Evolutionary conservation across 2,113 vertebrate species (phyloP).

Genomic region (Panthera tigris): DNA sequence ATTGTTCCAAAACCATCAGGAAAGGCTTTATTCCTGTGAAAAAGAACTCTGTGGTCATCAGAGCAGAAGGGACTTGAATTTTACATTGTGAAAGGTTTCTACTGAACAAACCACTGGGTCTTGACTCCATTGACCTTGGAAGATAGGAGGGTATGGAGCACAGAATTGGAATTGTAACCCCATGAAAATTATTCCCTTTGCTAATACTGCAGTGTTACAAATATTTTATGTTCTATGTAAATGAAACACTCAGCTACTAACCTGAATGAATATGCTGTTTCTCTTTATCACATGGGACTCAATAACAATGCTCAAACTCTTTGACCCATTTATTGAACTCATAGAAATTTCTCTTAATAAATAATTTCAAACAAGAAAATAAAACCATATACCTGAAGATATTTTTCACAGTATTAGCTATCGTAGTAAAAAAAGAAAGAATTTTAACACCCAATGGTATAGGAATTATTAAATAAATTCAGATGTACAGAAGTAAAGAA

Average conservation of each 20-base stretch:
- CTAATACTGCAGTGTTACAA: not conserved
- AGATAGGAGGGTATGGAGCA: not conserved
- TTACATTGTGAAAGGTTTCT: slow-evolving; percentile 18
- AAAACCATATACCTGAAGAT: not conserved
- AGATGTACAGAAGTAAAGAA: not conserved
- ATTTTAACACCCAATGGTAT: not conserved
- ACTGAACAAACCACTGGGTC: not conserved
- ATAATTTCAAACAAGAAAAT: not conserved
- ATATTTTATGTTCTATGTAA: not conserved
- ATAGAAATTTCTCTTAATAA: slow-evolving; percentile 13
- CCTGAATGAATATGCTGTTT: not conserved
- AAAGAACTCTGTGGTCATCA: slow-evolving; percentile 41
- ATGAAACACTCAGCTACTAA: not conserved
- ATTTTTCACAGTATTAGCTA: not conserved
- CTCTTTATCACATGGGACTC: not conserved
- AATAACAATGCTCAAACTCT: not conserved
- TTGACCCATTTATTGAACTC: not conserved
- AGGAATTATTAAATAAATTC: slow-evolving; percentile 5
- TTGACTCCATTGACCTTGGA: slow-evolving; percentile 41
- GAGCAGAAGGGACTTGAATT: slow-evolving; percentile 37
- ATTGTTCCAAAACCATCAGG: slow-evolving; percentile 52
- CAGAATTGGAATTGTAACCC: not conserved
- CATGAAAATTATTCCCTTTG: not conserved
- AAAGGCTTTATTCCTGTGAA: slow-evolving; percentile 65
- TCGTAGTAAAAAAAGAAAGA: not conserved